A percentile compares a stretch with the other conserved stretches of the same genome.
Conservation (phyloP, 2,888 invertebrate species). For the Morpho helenor region DNA sequence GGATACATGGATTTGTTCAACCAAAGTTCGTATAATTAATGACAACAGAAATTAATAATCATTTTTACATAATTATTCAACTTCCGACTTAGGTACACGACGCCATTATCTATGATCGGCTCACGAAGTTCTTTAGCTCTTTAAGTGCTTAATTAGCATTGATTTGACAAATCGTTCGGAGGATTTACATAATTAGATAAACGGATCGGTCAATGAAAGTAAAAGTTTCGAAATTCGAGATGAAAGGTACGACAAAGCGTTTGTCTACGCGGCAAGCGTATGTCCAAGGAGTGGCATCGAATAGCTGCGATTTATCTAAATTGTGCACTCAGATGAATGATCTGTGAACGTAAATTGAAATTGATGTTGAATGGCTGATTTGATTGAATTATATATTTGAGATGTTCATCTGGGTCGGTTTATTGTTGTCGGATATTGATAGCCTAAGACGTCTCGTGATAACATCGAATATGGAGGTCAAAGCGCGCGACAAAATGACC, state of each 20-base stretch:
- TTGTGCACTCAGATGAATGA: constrained; percentile 20
- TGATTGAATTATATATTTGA: constrained; percentile 7
- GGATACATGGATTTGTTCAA: too few relatives aligned
- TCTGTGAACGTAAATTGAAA: constrained; percentile 20
- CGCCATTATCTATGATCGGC: too few relatives aligned
- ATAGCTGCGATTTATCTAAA: constrained; percentile 23
- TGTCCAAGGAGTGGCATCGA: constrained; percentile 16
- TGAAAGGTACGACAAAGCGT: constrained; percentile 18
- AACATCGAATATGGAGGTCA: too few relatives aligned
- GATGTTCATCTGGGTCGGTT: neutral
- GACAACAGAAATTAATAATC: too few relatives aligned
- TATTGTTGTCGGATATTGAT: neutral
- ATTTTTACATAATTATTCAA: too few relatives aligned
- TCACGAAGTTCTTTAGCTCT: constrained; percentile 1
- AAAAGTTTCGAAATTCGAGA: constrained; percentile 17
- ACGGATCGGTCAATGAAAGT: constrained; percentile 13
- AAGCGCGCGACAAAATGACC: too few relatives aligned
- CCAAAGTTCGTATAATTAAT: too few relatives aligned
- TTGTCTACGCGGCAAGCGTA: constrained; percentile 12
- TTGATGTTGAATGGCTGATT: constrained; percentile 19
- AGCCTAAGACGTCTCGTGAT: too few relatives aligned
- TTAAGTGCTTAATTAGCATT: constrained; percentile 12
- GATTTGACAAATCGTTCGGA: constrained; percentile 14
- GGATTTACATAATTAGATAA: constrained; percentile 22
- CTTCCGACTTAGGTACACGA: too few relatives aligned